Evolutionary conservation across 2,113 vertebrate genomes (phyloP).

Genomic region (Ciconia stormi): DNA sequence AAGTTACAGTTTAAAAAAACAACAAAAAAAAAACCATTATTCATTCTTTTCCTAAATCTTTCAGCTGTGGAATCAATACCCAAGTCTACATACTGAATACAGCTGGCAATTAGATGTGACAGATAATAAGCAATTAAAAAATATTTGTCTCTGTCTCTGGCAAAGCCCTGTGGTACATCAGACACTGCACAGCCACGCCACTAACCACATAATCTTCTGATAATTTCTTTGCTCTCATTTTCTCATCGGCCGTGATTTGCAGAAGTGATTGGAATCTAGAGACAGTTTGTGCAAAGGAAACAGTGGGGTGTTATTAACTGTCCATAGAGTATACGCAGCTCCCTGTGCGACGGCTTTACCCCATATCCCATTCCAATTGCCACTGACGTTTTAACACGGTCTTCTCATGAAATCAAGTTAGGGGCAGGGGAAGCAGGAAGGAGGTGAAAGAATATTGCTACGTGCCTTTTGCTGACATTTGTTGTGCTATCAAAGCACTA

Average conservation of each 20-base stretch:
- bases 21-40: background rate
- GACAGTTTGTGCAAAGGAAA: background rate
- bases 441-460: background rate
- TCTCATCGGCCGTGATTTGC: background rate
- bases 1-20: background rate
- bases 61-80: conserved; percentile 22
- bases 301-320: background rate
- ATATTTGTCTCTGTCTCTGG: background rate
- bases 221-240: background rate
- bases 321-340: background rate
- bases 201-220: background rate
- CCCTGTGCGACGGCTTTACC: rapidly evolving
- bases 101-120: background rate
- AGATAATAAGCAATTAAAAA: conserved; percentile 11
- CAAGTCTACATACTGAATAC: background rate
- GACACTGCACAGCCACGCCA: background rate
- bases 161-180: background rate
- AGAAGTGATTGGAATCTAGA: background rate
- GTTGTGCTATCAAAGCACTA: background rate
- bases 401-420: background rate
- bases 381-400: background rate
- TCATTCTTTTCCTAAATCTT: background rate
- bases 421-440: background rate
- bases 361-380: rapidly evolving
- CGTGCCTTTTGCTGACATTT: background rate